Evolutionary conservation across 2,888 invertebrate genomes (phyloP), one percentile per base, ranked within the genome.

Genomic region (Lathronympha strigana): DNA sequence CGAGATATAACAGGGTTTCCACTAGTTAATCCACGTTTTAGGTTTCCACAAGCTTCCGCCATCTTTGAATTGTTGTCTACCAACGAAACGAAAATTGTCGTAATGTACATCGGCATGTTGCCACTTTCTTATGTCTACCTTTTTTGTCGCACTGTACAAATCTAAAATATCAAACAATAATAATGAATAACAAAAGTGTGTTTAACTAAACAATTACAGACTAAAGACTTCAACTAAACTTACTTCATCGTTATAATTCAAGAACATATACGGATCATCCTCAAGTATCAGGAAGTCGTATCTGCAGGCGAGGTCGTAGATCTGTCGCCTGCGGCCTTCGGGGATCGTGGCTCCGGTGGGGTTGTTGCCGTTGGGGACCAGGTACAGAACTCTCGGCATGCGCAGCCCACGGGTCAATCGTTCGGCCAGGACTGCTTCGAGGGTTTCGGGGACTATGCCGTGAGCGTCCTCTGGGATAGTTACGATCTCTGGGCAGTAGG

Each of bases 251-350:
- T 93, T 86, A 81, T 95, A 97, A 80, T 95, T 95, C 76, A 97
- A 86, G 78, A 95, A 96, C 85, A 94, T 95, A 76, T 97, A 97
- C 0, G 97, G 96, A 82, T 97, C 97, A 76, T 97, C 97, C 79
- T 97, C 97, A 6, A 97, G 76, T 60, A 97, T 96, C 8, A 97
- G 76, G 36, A 97, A 93, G 84, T 97, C 94, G 80, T 95, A 96
- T 79, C 94, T 92, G 83, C 95, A 95, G 50, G 96, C 96, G 68
- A 97, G 90, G 71, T 93, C 90, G 78, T 97, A 97, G 47, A 97
- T 94, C 82, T 94, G 93, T 68, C 93, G 90, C 67, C 95, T 93
- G 69, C 96, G 92, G 15, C 94, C 93, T 49, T 93, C 86, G 0
- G 95, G 91, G 61, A 96, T 87, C 0, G 95, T 94, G 0, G 93